phyloP scores from a whole-genome alignment of 2,797 vertebrate species.

The Cyclura pinguis region DNA sequence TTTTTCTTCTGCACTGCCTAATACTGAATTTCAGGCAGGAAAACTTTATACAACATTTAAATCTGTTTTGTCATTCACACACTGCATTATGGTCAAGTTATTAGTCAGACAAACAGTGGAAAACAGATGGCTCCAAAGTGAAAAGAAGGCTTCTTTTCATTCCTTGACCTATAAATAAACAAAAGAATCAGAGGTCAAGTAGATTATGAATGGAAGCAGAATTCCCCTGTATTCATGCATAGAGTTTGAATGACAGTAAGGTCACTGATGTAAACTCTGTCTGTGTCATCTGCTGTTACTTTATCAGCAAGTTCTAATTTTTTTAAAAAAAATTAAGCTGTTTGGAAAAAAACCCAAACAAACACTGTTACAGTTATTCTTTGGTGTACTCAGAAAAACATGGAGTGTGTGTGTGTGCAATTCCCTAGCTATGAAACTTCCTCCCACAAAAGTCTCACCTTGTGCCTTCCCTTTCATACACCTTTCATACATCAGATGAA shows the following conservation, averaged over 20 bases:
- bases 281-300: constrained; percentile 12
- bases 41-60: constrained; percentile 28
- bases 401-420: too few relatives aligned
- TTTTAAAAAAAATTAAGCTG: background rate
- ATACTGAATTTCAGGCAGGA: constrained; percentile 16
- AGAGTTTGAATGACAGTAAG: constrained; percentile 35
- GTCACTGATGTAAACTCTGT: constrained; percentile 14
- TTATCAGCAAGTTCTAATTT: constrained; percentile 13
- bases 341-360: background rate
- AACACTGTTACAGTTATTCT: background rate
- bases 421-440: too few relatives aligned
- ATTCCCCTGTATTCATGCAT: constrained; percentile 17
- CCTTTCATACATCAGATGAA: too few relatives aligned
- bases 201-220: constrained; percentile 33
- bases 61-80: constrained; percentile 48
- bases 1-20: background rate
- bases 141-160: constrained; percentile 33
- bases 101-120: constrained; percentile 54
- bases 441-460: too few relatives aligned
- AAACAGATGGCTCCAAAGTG: constrained; percentile 57
- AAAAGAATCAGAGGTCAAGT: constrained; percentile 39
- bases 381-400: background rate
- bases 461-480: too few relatives aligned
- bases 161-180: constrained; percentile 43
- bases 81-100: constrained; percentile 51